These are phyloP conservation scores for Hydropsyche betteni DNA, from an alignment of 2,888 invertebrate genomes.

Conservation along the genomic window DNA sequence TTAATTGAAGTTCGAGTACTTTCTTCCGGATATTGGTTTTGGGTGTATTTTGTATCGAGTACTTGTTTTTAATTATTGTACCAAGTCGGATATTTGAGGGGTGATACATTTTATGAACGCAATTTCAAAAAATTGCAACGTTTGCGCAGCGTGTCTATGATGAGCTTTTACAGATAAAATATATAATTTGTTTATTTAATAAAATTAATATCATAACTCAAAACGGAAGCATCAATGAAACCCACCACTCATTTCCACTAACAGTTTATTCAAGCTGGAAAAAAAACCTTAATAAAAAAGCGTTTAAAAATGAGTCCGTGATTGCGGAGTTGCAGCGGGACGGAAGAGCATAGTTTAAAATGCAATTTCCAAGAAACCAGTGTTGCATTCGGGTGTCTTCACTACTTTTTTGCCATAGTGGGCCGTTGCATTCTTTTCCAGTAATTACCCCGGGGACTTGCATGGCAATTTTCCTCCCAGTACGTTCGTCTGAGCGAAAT, in stretches of 20 bases:
- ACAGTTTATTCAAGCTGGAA: background rate
- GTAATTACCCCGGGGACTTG: conserved; percentile 47
- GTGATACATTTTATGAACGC: no score
- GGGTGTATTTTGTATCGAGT: background rate
- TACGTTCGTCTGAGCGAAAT: background rate
- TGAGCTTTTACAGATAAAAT: no score
- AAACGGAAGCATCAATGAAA: no score
- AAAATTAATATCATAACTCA: no score
- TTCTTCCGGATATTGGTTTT: background rate
- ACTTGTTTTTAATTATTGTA: no score
- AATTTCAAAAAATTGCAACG: no score
- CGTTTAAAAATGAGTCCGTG: no score
- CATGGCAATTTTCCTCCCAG: conserved; percentile 37
- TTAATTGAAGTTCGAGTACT: background rate
- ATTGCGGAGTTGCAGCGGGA: no score
- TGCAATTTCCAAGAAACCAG: conserved; percentile 45
- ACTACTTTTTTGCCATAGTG: conserved; percentile 38
- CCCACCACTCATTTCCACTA: background rate
- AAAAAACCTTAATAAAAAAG: background rate
- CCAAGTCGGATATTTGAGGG: no score
- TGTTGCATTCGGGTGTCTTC: conserved; percentile 38
- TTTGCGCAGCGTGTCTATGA: no score
- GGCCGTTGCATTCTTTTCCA: conserved; percentile 42
- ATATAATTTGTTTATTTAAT: no score
- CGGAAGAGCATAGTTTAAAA: conserved; percentile 36